Conservation (phyloP, 2,797 vertebrate species). For the Sebastes baramenuke region DNA sequence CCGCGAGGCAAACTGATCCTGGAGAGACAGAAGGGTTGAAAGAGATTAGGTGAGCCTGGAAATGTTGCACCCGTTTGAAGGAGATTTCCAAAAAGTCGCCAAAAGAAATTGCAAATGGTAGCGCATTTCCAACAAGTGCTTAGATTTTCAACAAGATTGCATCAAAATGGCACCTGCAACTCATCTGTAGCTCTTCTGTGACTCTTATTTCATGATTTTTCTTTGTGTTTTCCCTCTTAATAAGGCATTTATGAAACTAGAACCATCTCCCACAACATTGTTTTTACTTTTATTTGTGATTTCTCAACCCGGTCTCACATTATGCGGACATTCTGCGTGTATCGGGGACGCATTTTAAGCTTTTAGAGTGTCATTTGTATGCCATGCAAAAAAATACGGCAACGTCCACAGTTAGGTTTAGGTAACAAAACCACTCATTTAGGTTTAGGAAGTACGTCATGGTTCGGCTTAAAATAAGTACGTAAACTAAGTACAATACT, state of each 20-base stretch:
- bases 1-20: constrained; percentile 56
- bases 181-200: neutral
- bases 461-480: no score
- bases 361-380: no score
- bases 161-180: neutral
- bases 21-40: constrained; percentile 23
- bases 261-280: neutral
- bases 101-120: neutral
- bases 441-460: no score
- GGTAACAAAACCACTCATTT: no score
- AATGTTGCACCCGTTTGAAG: neutral
- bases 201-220: neutral
- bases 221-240: neutral
- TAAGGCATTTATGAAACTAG: neutral
- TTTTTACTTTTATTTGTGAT: neutral
- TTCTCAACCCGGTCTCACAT: neutral
- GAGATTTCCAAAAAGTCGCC: neutral
- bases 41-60: neutral
- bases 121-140: neutral
- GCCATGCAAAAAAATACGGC: no score
- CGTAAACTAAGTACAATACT: no score
- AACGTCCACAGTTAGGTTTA: no score
- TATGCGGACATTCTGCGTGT: no score
- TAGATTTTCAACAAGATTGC: neutral
- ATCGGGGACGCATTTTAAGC: accelerated